These are phyloP conservation scores for Carlito syrichta DNA, from an alignment of 2,113 vertebrate species.

Conservation along the genomic window DNA sequence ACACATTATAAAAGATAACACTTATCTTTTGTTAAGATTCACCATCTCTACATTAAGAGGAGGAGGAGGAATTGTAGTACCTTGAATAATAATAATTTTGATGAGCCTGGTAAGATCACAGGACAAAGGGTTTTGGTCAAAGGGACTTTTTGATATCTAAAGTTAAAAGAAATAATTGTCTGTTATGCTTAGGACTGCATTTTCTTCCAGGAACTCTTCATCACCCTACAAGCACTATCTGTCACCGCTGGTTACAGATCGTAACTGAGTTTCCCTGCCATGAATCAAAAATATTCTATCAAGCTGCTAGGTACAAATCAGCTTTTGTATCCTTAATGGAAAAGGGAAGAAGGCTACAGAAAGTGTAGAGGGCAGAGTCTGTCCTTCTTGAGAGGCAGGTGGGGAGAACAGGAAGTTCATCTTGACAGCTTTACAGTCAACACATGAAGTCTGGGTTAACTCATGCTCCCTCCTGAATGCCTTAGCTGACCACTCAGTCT, in stretches of 20 bases:
- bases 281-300: neutral
- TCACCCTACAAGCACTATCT: neutral
- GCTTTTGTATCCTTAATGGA: neutral
- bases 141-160: neutral
- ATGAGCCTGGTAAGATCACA: neutral
- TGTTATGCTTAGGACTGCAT: neutral
- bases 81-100: neutral
- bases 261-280: neutral
- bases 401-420: neutral
- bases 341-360: neutral
- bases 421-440: neutral
- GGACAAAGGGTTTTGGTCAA: neutral
- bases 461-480: neutral
- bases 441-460: neutral
- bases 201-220: neutral
- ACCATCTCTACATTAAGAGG: neutral
- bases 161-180: neutral
- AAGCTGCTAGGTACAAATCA: neutral
- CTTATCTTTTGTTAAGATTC: neutral
- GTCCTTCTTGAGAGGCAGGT: neutral
- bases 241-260: neutral
- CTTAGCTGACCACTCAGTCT: neutral
- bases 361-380: neutral
- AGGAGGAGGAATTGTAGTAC: neutral
- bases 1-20: too few species aligned